These are phyloP conservation scores for Nymphalis io DNA, from an alignment of 1,140 invertebrate species.

Conservation along the genomic window DNA sequence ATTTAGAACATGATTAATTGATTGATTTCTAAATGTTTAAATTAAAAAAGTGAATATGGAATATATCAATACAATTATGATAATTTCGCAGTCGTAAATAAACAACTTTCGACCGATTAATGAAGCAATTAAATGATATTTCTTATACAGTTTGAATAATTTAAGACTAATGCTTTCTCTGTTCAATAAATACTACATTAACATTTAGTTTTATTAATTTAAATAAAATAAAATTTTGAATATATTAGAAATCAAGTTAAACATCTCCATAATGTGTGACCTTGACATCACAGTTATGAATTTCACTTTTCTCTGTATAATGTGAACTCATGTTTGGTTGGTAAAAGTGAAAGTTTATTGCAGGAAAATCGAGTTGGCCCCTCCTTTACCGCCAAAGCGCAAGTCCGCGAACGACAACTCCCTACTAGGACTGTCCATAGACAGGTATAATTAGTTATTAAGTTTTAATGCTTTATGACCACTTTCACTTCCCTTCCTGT, in stretches of 20 bases:
- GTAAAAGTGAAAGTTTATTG: conserved; percentile 64
- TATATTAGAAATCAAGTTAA: conserved; percentile 20
- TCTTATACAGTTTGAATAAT: background rate
- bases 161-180: background rate
- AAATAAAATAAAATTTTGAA: background rate
- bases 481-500: conserved; percentile 13
- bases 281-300: conserved; percentile 19
- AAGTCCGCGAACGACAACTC: conserved; percentile 76
- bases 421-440: conserved; percentile 70
- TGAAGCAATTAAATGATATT: background rate
- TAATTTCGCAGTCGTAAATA: background rate
- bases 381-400: conserved; percentile 77
- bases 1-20: too few relatives aligned
- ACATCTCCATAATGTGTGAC: conserved; percentile 14
- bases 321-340: conserved; percentile 28
- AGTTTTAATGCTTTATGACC: conserved; percentile 5
- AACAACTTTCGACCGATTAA: background rate
- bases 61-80: too few relatives aligned
- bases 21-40: too few relatives aligned
- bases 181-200: background rate
- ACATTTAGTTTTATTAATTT: background rate
- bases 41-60: too few relatives aligned
- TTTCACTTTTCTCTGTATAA: conserved; percentile 36
- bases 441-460: conserved; percentile 57
- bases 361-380: conserved; percentile 78